Base-by-base conservation (phyloP, 2,888 invertebrate genomes). In the Atrina japonica region DNA sequence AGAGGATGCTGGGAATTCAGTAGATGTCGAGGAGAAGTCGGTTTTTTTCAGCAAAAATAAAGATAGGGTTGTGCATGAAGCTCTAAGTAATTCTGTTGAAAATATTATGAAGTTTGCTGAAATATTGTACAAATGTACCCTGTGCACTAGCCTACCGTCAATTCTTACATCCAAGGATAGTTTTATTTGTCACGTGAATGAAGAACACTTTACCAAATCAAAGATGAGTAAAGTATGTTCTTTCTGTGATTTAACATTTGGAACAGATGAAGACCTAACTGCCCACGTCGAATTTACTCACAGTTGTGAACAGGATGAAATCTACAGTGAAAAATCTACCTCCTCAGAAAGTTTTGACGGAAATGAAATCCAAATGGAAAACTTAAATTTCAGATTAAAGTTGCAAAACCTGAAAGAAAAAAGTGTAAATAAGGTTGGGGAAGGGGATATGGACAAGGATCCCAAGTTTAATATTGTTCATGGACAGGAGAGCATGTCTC, bases 41-140 rank as follows among this genome's bases (percentile, higher is more conserved):
- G n/a, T n/a, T n/a, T n/a, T n/a, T n/a, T n/a, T n/a, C n/a, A n/a
- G n/a, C n/a, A n/a, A n/a, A n/a, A n/a, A n/a, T n/a, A n/a, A n/a
- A n/a, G n/a, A n/a, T n/a, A n/a, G n/a, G n/a, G n/a, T n/a, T n/a
- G n/a, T n/a, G n/a, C n/a, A n/a, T 21, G 40, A 56, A 56, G 56
- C 40, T 40, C 21, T 56, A 16, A 40, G 23, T 40, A 55, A 66
- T 9, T 55, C 58, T 0, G 30, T 49, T 43, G 76, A 78, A 35
- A 75, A 81, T 40, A 60, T 83, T 40, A 75, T 82, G 79, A 73
- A 76, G 50, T 85, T 83, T 77, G 85, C 87, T 0, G 85, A 86
- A 67, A 74, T 85, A 25, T 70, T 86, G n/a, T 86, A 86, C 77
- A 87, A 87, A 52, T 87, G 87, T 66, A 81, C 82, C 2, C 66